These are phyloP conservation scores for Drosophila yakuba DNA, from an alignment of 1,140 invertebrate genomes.

Conservation along the genomic window DNA sequence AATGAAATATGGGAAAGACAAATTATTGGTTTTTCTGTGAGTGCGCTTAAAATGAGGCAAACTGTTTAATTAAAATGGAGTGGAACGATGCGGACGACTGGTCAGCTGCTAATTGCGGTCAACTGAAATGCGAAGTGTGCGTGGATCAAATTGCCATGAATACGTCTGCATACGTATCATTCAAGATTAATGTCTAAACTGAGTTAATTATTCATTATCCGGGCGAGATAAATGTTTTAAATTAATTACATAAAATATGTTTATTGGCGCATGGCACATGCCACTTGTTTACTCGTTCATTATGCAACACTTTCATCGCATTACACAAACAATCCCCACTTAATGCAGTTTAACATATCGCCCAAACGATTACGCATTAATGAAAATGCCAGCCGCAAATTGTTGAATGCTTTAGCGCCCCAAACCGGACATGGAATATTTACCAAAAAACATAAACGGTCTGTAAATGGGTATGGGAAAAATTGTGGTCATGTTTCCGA, in stretches of 20 bases:
- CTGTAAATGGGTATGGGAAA: not conserved
- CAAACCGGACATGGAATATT: constrained; percentile 6
- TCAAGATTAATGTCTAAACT: constrained; percentile 8
- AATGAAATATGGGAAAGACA: constrained; percentile 77
- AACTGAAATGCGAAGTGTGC: constrained; percentile 5
- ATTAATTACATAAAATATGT: constrained; percentile 47
- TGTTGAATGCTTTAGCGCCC: constrained; percentile 36
- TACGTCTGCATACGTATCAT: not conserved
- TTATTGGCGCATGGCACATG: constrained; percentile 4
- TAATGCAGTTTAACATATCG: constrained; percentile 63
- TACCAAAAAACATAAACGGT: constrained; percentile 4
- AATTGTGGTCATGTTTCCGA: not conserved
- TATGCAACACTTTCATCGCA: constrained; percentile 67
- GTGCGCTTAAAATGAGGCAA: constrained; percentile 63
- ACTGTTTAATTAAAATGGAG: constrained; percentile 78
- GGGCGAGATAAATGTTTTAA: constrained; percentile 44
- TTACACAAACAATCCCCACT: constrained; percentile 54
- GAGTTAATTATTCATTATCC: constrained; percentile 28
- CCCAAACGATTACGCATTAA: constrained; percentile 59
- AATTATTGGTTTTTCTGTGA: constrained; percentile 79
- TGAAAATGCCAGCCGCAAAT: constrained; percentile 60
- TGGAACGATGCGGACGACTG: constrained; percentile 54
- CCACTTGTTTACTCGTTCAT: constrained; percentile 44
- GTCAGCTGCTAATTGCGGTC: constrained; percentile 46
- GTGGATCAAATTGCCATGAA: not conserved